Evolutionary conservation across 2,888 invertebrate genomes (phyloP).

Genomic region (Diplazon laetatorius): DNA sequence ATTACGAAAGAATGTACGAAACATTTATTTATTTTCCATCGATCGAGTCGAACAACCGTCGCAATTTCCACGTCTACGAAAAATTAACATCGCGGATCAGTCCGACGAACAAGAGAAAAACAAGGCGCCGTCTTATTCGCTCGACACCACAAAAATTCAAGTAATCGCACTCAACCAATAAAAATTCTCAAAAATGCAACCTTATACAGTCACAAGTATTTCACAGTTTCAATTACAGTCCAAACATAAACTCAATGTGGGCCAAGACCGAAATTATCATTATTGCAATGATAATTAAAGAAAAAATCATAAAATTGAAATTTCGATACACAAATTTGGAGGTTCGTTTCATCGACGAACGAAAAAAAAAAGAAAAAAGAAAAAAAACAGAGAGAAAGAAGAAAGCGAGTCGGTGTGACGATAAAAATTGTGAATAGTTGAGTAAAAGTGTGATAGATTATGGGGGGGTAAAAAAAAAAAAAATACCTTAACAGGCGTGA

Average conservation of each 20-base stretch:
- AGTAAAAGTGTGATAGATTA: conserved; percentile 51
- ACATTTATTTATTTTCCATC: background rate
- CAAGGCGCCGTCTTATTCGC: too few species aligned
- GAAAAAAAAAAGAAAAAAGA: background rate
- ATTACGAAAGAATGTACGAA: background rate
- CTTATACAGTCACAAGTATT: conserved; percentile 49
- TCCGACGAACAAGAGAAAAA: background rate
- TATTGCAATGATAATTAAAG: background rate
- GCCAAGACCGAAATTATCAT: conserved; percentile 6
- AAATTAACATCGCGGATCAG: background rate
- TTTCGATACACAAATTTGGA: background rate
- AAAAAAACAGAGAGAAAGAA: conserved; percentile 24
- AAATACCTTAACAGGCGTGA: conserved; percentile 93
- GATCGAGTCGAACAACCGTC: too few species aligned
- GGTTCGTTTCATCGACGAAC: background rate
- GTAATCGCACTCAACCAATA: background rate
- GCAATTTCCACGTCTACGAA: background rate
- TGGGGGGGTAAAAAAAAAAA: too few species aligned
- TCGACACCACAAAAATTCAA: background rate
- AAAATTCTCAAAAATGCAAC: background rate
- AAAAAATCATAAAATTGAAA: background rate
- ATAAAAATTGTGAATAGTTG: conserved; percentile 65
- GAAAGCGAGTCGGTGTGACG: too few species aligned
- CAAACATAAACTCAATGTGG: conserved; percentile 57
- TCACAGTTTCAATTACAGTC: conserved; percentile 66